phyloP scores from a whole-genome alignment of 1,140 invertebrate genomes.

The Listronotus oregonensis region DNA sequence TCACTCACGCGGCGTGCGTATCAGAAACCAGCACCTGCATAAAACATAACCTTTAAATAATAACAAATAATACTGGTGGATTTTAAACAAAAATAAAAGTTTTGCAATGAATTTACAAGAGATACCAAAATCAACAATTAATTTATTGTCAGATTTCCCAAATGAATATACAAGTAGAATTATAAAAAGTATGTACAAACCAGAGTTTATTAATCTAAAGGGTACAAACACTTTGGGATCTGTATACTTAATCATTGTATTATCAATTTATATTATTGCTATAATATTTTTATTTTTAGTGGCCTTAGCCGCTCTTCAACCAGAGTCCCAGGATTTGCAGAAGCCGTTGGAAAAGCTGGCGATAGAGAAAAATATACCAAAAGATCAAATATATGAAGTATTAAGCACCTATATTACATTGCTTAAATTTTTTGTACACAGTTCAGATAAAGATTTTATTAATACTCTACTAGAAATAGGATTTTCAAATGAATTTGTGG shows the following conservation, averaged over 20 bases:
- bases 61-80: no score
- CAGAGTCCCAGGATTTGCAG: slow-evolving; percentile 33
- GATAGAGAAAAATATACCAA: slow-evolving; percentile 36
- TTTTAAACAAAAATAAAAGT: no score
- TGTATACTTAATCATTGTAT: background rate
- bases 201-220: no score
- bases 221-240: background rate
- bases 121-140: no score
- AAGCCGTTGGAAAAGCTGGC: slow-evolving; percentile 39
- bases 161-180: slow-evolving; percentile 7
- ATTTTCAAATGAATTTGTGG: slow-evolving; percentile 41
- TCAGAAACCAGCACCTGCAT: no score
- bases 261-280: background rate
- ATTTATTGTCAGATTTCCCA: background rate
- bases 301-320: slow-evolving; percentile 34
- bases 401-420: slow-evolving; percentile 40
- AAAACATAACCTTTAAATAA: no score
- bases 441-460: slow-evolving; percentile 41
- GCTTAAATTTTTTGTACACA: slow-evolving; percentile 37
- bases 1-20: no score
- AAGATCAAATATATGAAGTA: slow-evolving; percentile 37
- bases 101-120: no score
- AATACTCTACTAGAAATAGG: slow-evolving; percentile 37
- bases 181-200: slow-evolving; percentile 10
- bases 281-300: slow-evolving; percentile 34